Evolutionary conservation across 2,888 invertebrate genomes (phyloP).

Genomic region (Epinotia brunnichana): DNA sequence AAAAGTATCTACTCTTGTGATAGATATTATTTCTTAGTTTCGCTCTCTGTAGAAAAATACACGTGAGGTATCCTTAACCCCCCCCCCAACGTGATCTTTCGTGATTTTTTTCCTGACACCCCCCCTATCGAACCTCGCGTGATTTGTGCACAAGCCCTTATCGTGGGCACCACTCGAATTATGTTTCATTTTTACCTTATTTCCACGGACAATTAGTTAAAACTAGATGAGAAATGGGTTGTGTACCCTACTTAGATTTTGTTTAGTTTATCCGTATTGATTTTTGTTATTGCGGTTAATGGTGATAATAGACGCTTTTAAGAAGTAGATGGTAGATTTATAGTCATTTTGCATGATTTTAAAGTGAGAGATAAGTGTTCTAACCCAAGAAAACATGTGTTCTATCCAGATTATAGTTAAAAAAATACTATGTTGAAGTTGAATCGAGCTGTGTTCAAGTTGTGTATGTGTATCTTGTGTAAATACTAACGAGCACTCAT

Average conservation of each 20-base stretch:
- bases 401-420: background rate
- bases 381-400: slow-evolving; percentile 24
- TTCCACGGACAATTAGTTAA: background rate
- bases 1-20: no score
- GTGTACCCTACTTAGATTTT: slow-evolving; percentile 1
- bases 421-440: background rate
- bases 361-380: slow-evolving; percentile 44
- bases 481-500: slow-evolving; percentile 12
- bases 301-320: slow-evolving; percentile 27
- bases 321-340: slow-evolving; percentile 15
- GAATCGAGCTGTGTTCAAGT: background rate
- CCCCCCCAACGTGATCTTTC: no score
- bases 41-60: no score
- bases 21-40: no score
- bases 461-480: background rate
- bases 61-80: no score
- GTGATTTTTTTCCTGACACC: no score
- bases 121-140: no score
- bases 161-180: background rate
- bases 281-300: slow-evolving; percentile 7
- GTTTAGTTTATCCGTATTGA: background rate
- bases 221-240: background rate
- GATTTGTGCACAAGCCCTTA: no score
- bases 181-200: background rate
- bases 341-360: slow-evolving; percentile 28